Conservation (phyloP, 92 coral and sea anemone species). For the Isaurus tuberculatus region DNA sequence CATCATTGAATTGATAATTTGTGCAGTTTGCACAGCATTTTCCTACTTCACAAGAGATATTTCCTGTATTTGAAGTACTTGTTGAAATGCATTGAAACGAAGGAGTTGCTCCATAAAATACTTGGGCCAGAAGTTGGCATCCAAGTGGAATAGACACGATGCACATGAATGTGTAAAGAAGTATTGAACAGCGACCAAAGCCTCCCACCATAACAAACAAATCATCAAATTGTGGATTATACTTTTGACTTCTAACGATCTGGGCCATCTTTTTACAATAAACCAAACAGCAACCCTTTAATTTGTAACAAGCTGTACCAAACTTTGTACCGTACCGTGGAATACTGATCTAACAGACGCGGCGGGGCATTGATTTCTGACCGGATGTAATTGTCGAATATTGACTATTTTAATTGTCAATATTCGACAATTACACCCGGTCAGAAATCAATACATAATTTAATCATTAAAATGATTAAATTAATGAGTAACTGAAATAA, state of each 20-base stretch:
- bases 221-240: constrained; percentile 70
- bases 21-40: constrained; percentile 54
- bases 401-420: too few relatives aligned
- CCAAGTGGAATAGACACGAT: constrained; percentile 76
- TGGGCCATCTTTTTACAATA: not conserved
- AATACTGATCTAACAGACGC: too few relatives aligned
- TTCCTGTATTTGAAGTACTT: not conserved
- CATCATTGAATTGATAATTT: constrained; percentile 49
- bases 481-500: too few relatives aligned
- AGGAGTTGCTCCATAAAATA: constrained; percentile 83
- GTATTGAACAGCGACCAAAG: constrained; percentile 73
- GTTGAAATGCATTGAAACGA: constrained; percentile 52
- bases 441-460: too few relatives aligned
- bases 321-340: too few relatives aligned
- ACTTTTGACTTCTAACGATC: not conserved
- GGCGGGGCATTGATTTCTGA: too few relatives aligned
- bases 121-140: constrained; percentile 75
- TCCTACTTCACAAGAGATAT: constrained; percentile 41
- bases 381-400: too few relatives aligned
- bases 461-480: too few relatives aligned
- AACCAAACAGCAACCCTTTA: too few relatives aligned
- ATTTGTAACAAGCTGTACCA: too few relatives aligned
- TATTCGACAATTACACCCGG: too few relatives aligned
- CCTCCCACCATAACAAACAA: constrained; percentile 74
- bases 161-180: constrained; percentile 70